These are phyloP conservation scores for Synanthedon formicaeformis DNA, from an alignment of 2,888 invertebrate species.

Conservation along the genomic window DNA sequence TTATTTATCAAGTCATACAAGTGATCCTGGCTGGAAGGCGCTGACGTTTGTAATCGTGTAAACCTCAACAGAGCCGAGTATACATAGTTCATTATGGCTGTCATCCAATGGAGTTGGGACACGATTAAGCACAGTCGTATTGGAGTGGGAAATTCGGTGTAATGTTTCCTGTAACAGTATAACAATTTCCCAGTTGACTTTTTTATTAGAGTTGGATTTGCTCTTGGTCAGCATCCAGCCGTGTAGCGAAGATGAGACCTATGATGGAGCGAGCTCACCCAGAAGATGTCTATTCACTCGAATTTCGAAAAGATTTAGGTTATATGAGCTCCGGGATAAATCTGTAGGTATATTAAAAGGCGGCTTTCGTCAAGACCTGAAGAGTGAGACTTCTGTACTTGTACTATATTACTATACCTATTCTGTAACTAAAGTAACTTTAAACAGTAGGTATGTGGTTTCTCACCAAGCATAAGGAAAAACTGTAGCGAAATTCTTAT, in stretches of 20 bases:
- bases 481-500: conserved; percentile 32
- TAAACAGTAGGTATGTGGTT: conserved; percentile 5
- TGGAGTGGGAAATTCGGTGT: conserved; percentile 36
- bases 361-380: too few relatives aligned
- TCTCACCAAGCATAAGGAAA: conserved; percentile 30
- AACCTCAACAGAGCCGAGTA: conserved; percentile 34
- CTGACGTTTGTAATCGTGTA: conserved; percentile 38
- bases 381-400: too few relatives aligned
- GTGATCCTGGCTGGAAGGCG: conserved; percentile 27
- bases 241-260: too few relatives aligned
- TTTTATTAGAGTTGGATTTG: too few relatives aligned
- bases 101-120: conserved; percentile 51
- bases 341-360: too few relatives aligned
- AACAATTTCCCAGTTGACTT: too few relatives aligned
- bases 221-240: too few relatives aligned
- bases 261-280: too few relatives aligned
- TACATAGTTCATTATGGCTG: conserved; percentile 37
- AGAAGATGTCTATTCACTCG: too few relatives aligned
- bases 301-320: not conserved
- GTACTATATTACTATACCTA: too few relatives aligned
- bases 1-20: conserved; percentile 41
- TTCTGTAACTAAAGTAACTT: not conserved
- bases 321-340: not conserved
- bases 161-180: conserved; percentile 23
- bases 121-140: conserved; percentile 31